A percentile compares a stretch with the other conserved stretches of the same genome.
These are phyloP conservation scores for human (Homo sapiens) DNA, from an alignment of 2,113 vertebrate genomes.

Conservation along the genomic window GRCh38 chr4:143081501-143082000, in stretches of 20 bases:
- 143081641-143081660: conserved; percentile 23
- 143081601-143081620: background rate
- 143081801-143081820: background rate
- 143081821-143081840: background rate
- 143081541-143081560: background rate
- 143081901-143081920: background rate
- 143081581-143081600: background rate
- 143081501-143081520: background rate
- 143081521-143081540: background rate
- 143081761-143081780: background rate
- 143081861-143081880: background rate
- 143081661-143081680: background rate
- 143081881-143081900: background rate
- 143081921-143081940: background rate
- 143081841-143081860: background rate
- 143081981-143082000: background rate
- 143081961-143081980: background rate
- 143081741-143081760: background rate
- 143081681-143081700: background rate
- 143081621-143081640: background rate
- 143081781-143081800: background rate
- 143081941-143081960: background rate
- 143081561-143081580: background rate
- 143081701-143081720: background rate
- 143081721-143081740: background rate